phyloP scores from a whole-genome alignment of 2,888 invertebrate species.

The Polia nebulosa region DNA sequence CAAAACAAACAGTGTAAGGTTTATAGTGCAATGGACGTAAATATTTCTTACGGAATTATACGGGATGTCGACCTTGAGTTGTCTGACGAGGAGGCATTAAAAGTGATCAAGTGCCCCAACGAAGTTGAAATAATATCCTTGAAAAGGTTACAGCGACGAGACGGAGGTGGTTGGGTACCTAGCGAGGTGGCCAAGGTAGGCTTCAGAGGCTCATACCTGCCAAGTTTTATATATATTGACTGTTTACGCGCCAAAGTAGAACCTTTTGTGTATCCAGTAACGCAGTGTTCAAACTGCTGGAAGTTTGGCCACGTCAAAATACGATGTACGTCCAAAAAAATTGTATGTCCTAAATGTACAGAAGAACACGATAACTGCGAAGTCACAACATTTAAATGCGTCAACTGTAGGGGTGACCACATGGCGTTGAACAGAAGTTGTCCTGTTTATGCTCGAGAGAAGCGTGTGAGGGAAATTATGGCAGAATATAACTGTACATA shows the following conservation, averaged over 20 bases:
- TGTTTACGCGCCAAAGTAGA: constrained; percentile 31
- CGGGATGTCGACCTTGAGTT: too few species aligned
- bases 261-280: constrained; percentile 37
- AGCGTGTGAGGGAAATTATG: constrained; percentile 28
- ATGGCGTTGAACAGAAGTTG: constrained; percentile 13
- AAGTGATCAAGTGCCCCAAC: background rate
- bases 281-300: constrained; percentile 44
- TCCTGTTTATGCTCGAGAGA: constrained; percentile 23
- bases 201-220: constrained; percentile 35
- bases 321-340: constrained; percentile 24
- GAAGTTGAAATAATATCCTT: constrained; percentile 11
- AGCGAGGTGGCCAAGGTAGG: constrained; percentile 28
- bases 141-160: constrained; percentile 24
- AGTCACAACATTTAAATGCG: background rate
- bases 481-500: constrained; percentile 35
- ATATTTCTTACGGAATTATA: too few species aligned
- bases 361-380: constrained; percentile 40
- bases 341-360: constrained; percentile 41
- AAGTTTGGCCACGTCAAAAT: constrained; percentile 40
- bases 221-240: constrained; percentile 13
- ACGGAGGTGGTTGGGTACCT: constrained; percentile 13
- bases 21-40: too few species aligned
- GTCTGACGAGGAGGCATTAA: constrained; percentile 1
- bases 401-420: too few species aligned
- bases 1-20: too few species aligned